Base-by-base conservation (phyloP, 2,797 vertebrate genomes). In the Myotis findleyi region DNA sequence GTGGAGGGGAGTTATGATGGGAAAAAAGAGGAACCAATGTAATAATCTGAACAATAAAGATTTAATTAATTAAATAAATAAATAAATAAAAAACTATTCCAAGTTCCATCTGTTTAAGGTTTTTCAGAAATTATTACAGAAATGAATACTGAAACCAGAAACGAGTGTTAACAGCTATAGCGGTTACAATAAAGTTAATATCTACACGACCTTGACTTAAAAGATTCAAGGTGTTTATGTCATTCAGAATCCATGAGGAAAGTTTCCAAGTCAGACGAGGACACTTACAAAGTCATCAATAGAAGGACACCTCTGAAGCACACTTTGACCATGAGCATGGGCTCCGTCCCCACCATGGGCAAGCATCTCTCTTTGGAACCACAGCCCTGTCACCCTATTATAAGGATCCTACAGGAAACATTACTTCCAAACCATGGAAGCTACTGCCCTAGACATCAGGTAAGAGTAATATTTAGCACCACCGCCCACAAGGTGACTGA, bases 401-500 rank as follows among this genome's bases (percentile, higher is more conserved):
- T 99, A 98, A 0, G 99, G 99, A 95, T 99, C 99, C 97, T 98
- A 99, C 89, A 99, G 93, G 95, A 99, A 99, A 97, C 99, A 99
- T 89, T 99, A 99, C 85, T 99, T 99, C 99, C 99, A 99, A 91
- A 99, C 98, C 99, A 99, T 99, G 30, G 99, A 99, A 4, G 99
- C 99, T 85, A 99, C 99, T 0, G 99, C 99, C 47, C 99, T 98
- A 95, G 99, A 99, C 99, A 99, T 99, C 95, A 99, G 99, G 98
- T 99, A 99, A 49, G 99, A 99, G 97, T 99, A 99, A 69, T 99
- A 99, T 82, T 99, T 99, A 94, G 99, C 99, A 27, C 99, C 99
- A 0, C 99, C 99, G 90, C 99, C 99, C 87, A 99, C 99, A 0
- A 99, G 99, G 97, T 99, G 99, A 98, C 99, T 99, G 98, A 99